A percentile compares a stretch with the other conserved stretches of the same genome.
These are phyloP conservation scores for Chironomus striatipennis DNA, from an alignment of 1,140 invertebrate genomes.

Conservation along the genomic window DNA sequence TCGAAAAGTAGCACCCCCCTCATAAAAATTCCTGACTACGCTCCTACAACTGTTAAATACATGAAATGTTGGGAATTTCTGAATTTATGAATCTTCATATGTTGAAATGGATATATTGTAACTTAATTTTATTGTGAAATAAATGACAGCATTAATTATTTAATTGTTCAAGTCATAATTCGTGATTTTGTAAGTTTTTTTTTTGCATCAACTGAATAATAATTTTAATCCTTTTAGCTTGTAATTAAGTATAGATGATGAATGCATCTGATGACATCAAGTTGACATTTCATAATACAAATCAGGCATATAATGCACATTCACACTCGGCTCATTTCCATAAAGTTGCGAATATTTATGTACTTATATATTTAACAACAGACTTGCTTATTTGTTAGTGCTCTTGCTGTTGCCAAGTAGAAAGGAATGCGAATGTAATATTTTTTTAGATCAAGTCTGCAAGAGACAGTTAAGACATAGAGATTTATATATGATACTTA, in stretches of 20 bases:
- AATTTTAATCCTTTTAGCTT: neutral
- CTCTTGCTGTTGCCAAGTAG: no score
- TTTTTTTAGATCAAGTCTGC: neutral
- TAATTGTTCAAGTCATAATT: neutral
- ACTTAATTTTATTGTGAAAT: neutral
- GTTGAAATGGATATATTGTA: no score
- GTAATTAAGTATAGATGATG: neutral
- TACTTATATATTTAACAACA: neutral
- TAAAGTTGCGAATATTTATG: neutral
- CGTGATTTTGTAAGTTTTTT: neutral
- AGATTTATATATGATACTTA: neutral
- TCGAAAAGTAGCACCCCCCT: no score
- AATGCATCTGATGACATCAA: neutral
- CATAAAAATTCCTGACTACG: no score
- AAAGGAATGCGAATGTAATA: conserved; percentile 13
- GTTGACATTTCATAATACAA: conserved; percentile 8
- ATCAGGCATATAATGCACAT: neutral
- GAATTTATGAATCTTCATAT: no score
- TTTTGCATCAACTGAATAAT: neutral
- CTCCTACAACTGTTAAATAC: no score
- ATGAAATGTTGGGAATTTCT: no score
- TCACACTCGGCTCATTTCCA: neutral
- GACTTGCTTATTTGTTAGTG: no score
- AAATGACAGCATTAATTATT: neutral
- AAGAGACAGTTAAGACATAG: neutral